A percentile compares a stretch with the other conserved stretches of the same genome.
These are phyloP conservation scores for Tarsius wallacei DNA, from an alignment of 2,797 vertebrate species.

Conservation along the genomic window DNA sequence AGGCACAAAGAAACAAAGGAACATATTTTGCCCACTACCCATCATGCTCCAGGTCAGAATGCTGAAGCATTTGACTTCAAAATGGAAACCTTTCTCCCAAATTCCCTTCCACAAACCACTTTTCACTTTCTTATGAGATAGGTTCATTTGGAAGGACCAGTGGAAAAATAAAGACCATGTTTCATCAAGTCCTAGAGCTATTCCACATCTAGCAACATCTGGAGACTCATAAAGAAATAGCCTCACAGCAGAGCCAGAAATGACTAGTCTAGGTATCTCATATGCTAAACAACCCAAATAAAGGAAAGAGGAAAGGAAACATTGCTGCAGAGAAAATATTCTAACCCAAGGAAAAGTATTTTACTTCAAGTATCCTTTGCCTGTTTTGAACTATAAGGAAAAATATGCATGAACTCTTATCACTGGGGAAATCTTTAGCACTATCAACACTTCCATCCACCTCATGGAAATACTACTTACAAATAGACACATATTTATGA, in stretches of 20 bases:
- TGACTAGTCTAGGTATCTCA: neutral
- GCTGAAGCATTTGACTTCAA: conserved; percentile 38
- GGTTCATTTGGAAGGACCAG: conserved; percentile 8
- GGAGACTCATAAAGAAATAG: neutral
- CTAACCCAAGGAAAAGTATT: conserved; percentile 39
- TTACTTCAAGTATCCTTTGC: conserved; percentile 17
- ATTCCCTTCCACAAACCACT: neutral
- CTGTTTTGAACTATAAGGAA: conserved; percentile 53
- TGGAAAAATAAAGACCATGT: neutral
- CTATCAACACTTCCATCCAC: conserved; percentile 53
- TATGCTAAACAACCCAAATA: neutral
- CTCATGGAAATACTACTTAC: conserved; percentile 55
- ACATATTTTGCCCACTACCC: conserved; percentile 19
- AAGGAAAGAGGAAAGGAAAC: conserved; percentile 3
- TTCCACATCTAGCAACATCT: conserved; percentile 7
- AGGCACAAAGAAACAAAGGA: conserved; percentile 70
- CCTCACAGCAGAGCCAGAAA: neutral
- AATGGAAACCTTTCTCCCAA: neutral
- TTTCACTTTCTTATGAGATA: neutral
- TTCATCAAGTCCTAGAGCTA: conserved; percentile 42
- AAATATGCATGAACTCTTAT: conserved; percentile 60
- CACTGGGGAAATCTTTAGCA: conserved; percentile 57
- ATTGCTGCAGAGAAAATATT: neutral
- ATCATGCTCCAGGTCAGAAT: neutral
- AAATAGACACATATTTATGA: conserved; percentile 66